phyloP scores from a whole-genome alignment of 1,140 invertebrate genomes.

The Micrasema longulum region DNA sequence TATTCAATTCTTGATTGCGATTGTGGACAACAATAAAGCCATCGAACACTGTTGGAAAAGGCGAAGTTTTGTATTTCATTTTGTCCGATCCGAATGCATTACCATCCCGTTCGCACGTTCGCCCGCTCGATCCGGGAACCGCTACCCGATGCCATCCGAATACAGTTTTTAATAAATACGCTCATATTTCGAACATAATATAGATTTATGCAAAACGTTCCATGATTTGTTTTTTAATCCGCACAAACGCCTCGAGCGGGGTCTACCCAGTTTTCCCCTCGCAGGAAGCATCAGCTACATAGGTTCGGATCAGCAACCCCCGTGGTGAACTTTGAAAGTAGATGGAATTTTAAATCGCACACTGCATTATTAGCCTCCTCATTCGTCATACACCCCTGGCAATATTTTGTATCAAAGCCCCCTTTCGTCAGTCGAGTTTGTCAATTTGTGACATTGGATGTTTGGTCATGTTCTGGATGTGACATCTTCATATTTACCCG shows the following conservation, averaged over 20 bases:
- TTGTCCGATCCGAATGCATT: conserved; percentile 7
- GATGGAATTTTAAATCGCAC: conserved; percentile 55
- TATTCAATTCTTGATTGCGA: conserved; percentile 11
- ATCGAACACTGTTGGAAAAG: background rate
- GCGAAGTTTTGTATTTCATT: conserved; percentile 11
- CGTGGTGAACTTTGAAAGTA: conserved; percentile 42
- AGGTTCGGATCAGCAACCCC: conserved; percentile 9
- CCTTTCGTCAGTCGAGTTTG: conserved; percentile 17
- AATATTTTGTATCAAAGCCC: conserved; percentile 26
- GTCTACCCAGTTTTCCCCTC: conserved; percentile 6
- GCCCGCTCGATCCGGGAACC: conserved; percentile 8
- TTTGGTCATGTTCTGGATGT: conserved; percentile 33
- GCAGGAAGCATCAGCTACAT: background rate
- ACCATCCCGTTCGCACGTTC: background rate
- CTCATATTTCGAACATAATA: conserved; percentile 49
- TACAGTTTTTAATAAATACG: conserved; percentile 50
- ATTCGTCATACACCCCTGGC: conserved; percentile 24
- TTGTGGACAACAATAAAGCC: conserved; percentile 18
- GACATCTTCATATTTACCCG: conserved; percentile 30
- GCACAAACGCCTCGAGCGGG: conserved; percentile 16
- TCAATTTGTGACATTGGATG: conserved; percentile 39
- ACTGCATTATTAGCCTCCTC: conserved; percentile 40
- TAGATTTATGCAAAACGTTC: conserved; percentile 54
- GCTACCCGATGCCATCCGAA: conserved; percentile 29
- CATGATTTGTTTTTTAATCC: conserved; percentile 56